Evolutionary conservation across 2,797 vertebrate genomes (phyloP).

Genomic region (Manis crassicaudata): DNA sequence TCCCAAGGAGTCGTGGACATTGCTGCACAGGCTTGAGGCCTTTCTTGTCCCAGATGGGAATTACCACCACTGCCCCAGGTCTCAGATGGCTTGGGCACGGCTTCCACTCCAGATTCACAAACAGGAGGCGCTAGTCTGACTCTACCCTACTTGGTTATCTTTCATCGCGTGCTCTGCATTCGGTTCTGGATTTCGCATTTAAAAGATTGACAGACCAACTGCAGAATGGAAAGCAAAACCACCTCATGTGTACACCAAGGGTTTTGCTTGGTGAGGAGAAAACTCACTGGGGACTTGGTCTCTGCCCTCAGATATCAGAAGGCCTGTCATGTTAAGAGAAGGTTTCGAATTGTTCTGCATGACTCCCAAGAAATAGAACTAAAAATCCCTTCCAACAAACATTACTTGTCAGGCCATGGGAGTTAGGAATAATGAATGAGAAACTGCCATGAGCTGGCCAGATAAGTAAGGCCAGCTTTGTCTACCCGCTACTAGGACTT

Average conservation of each 20-base stretch:
- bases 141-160: background rate
- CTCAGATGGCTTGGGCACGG: background rate
- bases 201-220: background rate
- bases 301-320: background rate
- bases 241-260: background rate
- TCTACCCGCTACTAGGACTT: background rate
- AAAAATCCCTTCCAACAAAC: constrained; percentile 5
- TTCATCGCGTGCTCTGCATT: background rate
- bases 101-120: background rate
- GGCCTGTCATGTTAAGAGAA: background rate
- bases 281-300: background rate
- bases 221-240: background rate
- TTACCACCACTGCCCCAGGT: background rate
- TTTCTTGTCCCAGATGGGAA: background rate
- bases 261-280: background rate
- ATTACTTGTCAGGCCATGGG: background rate
- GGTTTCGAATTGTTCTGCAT: background rate
- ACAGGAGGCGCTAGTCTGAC: background rate
- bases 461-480: background rate
- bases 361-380: background rate
- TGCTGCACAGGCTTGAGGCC: background rate
- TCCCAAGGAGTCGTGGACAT: background rate
- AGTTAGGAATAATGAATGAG: background rate
- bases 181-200: background rate
- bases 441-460: background rate